Evolutionary conservation across 1,140 invertebrate species (phyloP), one percentile per base, ranked within the genome.

Genomic region (Scaptomyza pallida): DNA sequence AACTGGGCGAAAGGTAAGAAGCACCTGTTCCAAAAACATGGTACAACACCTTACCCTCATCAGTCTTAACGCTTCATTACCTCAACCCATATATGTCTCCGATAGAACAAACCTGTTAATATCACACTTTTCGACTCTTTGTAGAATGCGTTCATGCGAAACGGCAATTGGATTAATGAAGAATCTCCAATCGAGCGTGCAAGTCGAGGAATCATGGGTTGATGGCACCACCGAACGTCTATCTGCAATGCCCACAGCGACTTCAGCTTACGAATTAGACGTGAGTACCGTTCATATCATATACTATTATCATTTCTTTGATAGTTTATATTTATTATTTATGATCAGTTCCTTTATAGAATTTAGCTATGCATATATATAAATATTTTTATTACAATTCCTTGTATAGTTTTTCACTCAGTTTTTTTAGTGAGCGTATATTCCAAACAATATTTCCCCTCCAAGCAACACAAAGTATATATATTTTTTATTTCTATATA

Each of bases 151-250:
- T 37, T 96, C 96, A 82, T 96, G 96, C 81, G 96, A 98, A 91
- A 94, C 96, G 6, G 96, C 97, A 9, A 97, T 96, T 78, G 95
- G 96, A 81, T 92, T 98, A 35, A 93, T 98, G 64, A 95, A 96
- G 63, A 96, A 96, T 85, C 98, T 98, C 92, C 95, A 96, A 72
- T 96, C 95, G 71, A 95, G 96, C 30, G 94, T 98, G 77, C 94
- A 96, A 85, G 95, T 95, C 63, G 97, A 98, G 90, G 95, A 97
- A 75, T 94, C 95, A 78, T 98, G 97, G 94, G 94, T 98, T 37
- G 96, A 97, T 78, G 96, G 95, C 56, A 94, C 95, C 23, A 86
- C 90, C 21, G 89, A 90, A 48, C 90, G 89, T 69, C 65, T 91
- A 10, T 90, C 91, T 12, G 86, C 89, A 23, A 89, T 91, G 76